Evolutionary conservation across 2,797 vertebrate species (phyloP), one percentile per base, ranked within the genome.

Genomic region (Siniperca undulata): DNA sequence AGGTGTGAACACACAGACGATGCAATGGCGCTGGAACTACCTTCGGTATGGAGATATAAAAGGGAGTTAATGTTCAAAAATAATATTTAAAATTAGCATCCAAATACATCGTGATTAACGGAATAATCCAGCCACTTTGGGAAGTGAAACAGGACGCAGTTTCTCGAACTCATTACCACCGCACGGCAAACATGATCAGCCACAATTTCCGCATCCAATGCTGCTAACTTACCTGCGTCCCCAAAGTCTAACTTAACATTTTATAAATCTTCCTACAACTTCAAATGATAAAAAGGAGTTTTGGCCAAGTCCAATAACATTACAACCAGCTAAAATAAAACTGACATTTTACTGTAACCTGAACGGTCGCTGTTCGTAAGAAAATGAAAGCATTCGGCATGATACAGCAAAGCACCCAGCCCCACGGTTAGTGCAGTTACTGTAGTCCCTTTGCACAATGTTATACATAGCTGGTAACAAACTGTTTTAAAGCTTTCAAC

Each of bases 141-240:
- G 34, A 74, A 58, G 70, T 50, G 56, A 87, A 88, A 88, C 69
- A 80, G 90, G 88, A 86, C 85, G 92, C 88, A 90, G 40, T 50
- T 40, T 85, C 44, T 66, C 48, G 36, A 78, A 60, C 17, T 83
- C 52, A 80, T 67, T 78, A 34, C 64, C 66, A 71, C 64, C 6
- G 30, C 55, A 34, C 24, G 55, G 60, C 24, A 24, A 82, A 74
- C 30, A 78, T 9, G 52, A 70, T 46, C 74, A 3, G 75, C 42
- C 20, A 78, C 77, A 68, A 90, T 93, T 92, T 93, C 90, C 92
- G 91, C 92, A 92, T 93, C 86, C 73, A 83, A 73, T 81, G 86
- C 80, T 67, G 76, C 74, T 19, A 65, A 78, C 65, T 70, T 64
- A 42, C 50, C 48, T 24, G 73, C 53, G 0, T 3, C 55, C 55